Conservation (phyloP, 2,113 vertebrate genomes). For the Oreochromis niloticus region DNA sequence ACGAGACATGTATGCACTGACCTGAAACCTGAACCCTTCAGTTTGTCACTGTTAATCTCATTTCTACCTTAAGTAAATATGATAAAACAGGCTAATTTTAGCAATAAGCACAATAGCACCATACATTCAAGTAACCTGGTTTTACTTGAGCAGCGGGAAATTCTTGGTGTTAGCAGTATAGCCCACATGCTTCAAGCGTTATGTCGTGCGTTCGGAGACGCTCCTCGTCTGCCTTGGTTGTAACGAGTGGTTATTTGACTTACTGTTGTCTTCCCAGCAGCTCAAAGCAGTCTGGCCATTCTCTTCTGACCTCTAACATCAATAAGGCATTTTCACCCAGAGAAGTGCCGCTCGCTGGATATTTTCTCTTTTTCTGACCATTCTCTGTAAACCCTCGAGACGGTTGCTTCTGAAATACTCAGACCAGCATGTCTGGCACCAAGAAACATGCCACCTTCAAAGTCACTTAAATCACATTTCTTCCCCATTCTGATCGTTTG, state of each 20-base stretch:
- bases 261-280: not conserved
- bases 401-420: not conserved
- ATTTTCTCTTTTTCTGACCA: not conserved
- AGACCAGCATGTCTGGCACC: not conserved
- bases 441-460: not conserved
- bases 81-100: not conserved
- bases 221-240: not conserved
- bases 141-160: not conserved
- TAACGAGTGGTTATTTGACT: not conserved
- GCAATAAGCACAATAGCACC: not conserved
- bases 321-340: not conserved
- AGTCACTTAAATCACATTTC: not conserved
- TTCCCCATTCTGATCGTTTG: not conserved
- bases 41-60: not conserved
- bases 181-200: not conserved
- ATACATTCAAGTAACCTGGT: not conserved
- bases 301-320: not conserved
- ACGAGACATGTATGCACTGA: not conserved
- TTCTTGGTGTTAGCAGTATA: not conserved
- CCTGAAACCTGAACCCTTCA: not conserved
- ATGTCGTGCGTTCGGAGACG: fast-evolving
- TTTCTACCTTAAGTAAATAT: not conserved
- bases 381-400: not conserved
- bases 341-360: not conserved
- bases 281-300: not conserved